Conservation (phyloP, 2,888 invertebrate genomes). For the Lasioglossum lativentre region DNA sequence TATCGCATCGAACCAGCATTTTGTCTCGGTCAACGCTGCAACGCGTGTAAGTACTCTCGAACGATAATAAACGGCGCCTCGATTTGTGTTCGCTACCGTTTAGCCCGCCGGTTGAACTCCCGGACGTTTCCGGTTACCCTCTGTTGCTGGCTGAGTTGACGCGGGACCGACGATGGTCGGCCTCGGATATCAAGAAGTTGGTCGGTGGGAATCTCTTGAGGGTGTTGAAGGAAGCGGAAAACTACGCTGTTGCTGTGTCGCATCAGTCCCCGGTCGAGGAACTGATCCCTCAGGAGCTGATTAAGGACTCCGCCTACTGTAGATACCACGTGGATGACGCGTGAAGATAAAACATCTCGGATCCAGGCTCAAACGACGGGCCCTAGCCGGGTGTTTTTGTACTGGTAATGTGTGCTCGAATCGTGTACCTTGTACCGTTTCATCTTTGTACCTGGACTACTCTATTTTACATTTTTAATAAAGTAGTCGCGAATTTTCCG, state of each 20-base stretch:
- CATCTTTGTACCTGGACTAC: constrained; percentile 67
- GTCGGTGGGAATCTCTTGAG: constrained; percentile 87
- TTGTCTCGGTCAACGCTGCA: background rate
- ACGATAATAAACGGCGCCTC: background rate
- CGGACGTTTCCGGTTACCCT: constrained; percentile 87
- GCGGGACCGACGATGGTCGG: constrained; percentile 87
- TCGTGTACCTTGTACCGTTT: constrained; percentile 38
- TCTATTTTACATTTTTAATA: constrained; percentile 66
- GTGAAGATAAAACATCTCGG: constrained; percentile 43
- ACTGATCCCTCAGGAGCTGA: constrained; percentile 86
- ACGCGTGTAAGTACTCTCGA: background rate
- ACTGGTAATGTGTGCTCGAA: constrained; percentile 16
- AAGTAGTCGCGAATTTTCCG: constrained; percentile 18
- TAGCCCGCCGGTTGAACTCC: constrained; percentile 86
- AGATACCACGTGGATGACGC: constrained; percentile 83
- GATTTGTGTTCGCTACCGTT: constrained; percentile 22
- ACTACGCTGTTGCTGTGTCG: constrained; percentile 78
- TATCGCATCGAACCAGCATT: background rate
- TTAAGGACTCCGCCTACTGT: constrained; percentile 86
- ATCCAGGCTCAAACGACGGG: background rate
- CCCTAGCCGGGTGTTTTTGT: background rate
- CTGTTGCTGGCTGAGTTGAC: constrained; percentile 88
- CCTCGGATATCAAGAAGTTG: constrained; percentile 87
- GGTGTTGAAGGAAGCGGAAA: constrained; percentile 86
- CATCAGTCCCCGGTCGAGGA: constrained; percentile 86